These are phyloP conservation scores for Urophycis tenuis DNA, from an alignment of 2,797 vertebrate species.

Conservation along the genomic window DNA sequence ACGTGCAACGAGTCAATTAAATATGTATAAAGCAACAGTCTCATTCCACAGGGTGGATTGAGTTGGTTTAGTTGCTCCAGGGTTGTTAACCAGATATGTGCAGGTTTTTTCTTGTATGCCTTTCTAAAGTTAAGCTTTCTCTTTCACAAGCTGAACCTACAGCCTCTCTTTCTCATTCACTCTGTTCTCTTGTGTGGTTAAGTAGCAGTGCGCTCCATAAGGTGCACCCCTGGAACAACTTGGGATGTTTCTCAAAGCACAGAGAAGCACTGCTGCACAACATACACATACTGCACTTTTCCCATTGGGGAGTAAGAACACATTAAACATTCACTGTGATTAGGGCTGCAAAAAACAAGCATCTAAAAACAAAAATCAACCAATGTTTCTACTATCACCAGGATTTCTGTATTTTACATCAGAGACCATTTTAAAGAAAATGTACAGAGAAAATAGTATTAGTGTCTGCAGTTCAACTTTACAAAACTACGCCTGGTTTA, in stretches of 20 bases:
- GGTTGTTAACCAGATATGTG: constrained; percentile 35
- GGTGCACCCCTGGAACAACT: constrained; percentile 30
- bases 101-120: constrained; percentile 38
- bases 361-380: constrained; percentile 6
- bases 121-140: constrained; percentile 27
- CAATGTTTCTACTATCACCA: background rate
- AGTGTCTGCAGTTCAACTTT: background rate
- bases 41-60: constrained; percentile 2
- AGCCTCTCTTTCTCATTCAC: constrained; percentile 8
- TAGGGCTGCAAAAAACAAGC: constrained; percentile 23
- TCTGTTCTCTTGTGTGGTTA: constrained; percentile 8
- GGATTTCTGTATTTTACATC: constrained; percentile 6
- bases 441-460: background rate
- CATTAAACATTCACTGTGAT: constrained; percentile 40
- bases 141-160: constrained; percentile 8
- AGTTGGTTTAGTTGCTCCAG: constrained; percentile 17
- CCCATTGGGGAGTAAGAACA: constrained; percentile 8
- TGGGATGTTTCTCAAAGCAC: constrained; percentile 31
- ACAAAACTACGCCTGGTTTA: background rate
- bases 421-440: background rate
- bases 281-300: background rate
- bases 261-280: constrained; percentile 16
- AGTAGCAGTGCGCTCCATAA: constrained; percentile 12
- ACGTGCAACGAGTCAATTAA: background rate
- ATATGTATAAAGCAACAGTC: background rate